phyloP scores from a whole-genome alignment of 2,888 invertebrate species.

The Boloria selene region DNA sequence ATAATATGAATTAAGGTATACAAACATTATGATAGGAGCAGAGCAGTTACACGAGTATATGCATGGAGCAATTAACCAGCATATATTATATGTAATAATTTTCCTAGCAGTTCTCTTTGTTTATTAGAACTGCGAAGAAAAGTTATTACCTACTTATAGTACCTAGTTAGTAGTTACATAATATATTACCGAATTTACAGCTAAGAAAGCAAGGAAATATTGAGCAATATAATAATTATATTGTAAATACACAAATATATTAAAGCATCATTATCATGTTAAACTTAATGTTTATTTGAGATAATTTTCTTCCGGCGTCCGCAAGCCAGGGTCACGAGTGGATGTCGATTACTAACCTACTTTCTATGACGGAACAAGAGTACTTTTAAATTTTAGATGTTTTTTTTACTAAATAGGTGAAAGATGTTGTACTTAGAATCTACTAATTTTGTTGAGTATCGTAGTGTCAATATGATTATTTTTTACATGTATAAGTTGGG shows the following conservation, averaged over 20 bases:
- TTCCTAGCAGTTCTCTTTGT: too few species aligned
- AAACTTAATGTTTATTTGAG: slow-evolving; percentile 19
- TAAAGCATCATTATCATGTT: slow-evolving; percentile 11
- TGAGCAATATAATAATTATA: slow-evolving; percentile 1
- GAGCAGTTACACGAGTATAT: too few species aligned
- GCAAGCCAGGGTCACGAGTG: slow-evolving; percentile 30
- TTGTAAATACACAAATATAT: slow-evolving; percentile 5
- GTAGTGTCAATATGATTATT: too few species aligned
- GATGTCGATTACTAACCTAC: slow-evolving; percentile 35
- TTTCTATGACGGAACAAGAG: slow-evolving; percentile 15
- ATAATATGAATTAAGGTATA: too few species aligned
- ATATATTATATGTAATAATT: too few species aligned
- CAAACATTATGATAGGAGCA: too few species aligned
- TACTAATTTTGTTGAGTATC: too few species aligned
- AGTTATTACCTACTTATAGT: too few species aligned
- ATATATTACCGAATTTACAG: not conserved
- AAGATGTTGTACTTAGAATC: not conserved
- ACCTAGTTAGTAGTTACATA: too few species aligned
- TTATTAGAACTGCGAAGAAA: too few species aligned
- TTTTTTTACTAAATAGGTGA: not conserved
- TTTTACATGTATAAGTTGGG: too few species aligned
- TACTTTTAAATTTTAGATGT: slow-evolving; percentile 1
- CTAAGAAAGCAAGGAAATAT: not conserved
- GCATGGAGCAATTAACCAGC: too few species aligned
- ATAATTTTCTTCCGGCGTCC: slow-evolving; percentile 27